Base-by-base conservation (phyloP, 2,113 vertebrate species). In the Anolis carolinensis region DNA sequence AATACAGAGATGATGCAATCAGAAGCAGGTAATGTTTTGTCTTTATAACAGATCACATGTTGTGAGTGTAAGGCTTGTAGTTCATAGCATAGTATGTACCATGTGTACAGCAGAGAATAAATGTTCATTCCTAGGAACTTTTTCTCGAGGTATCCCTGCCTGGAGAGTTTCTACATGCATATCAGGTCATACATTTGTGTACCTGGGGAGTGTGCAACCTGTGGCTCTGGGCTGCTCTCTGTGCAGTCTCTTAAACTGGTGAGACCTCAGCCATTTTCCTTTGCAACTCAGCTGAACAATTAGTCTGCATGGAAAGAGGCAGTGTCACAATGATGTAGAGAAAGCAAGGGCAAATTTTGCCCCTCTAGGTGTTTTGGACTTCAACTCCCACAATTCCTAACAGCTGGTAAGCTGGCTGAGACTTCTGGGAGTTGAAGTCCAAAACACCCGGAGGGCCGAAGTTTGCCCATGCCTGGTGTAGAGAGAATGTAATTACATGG, bases 1-100 rank as follows among this genome's bases (percentile, higher is more conserved):
- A 92, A 91, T 39, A 82, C 59, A 85, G 27, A 82, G 8, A 85
- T 83, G 72, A 83, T 91, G 89, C 50, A n/a, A 90, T 34, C 86
- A 87, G 85, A 52, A 63, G 88, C 48, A 90, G 20, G 78, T 77
- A 73, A n/a, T 13, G 20, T 34, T 20, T 73, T 18, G 10, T 65
- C 9, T 63, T 50, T n/a, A 50, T 18, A 44, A 16, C 39, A 52
- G 23, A 67, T 21, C n/a, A 80, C 5, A 63, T 7, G 16, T 70
- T 70, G 39, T 21, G 13, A 32, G 36, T n/a, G 20, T 18, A 75
- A 48, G 27, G 7, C 6, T 14, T 48, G 36, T 25, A 55, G 6
- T 4, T 11, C 39, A 50, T 30, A 3, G 25, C 44, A 55, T 6
- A 73, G 67, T 34, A 44, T 10, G 21, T 21, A 21, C 16, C 13